Conservation (phyloP, 2,113 vertebrate genomes). For the Neomonachus schauinslandi region DNA sequence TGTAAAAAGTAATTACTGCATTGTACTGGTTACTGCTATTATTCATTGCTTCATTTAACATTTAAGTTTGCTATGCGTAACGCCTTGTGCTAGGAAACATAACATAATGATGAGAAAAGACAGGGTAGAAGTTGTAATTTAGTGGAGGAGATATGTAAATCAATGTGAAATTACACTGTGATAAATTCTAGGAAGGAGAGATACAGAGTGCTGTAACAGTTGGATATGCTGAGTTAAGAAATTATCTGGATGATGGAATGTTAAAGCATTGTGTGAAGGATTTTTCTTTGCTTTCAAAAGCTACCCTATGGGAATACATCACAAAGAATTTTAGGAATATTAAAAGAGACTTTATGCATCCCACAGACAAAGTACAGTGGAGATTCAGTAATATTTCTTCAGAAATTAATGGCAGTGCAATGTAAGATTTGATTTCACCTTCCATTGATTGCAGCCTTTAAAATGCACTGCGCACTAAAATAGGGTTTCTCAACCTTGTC, state of each 20-base stretch:
- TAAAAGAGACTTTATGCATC: neutral
- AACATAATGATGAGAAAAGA: neutral
- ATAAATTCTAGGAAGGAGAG: slow-evolving; percentile 16
- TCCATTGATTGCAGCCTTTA: neutral
- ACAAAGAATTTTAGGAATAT: slow-evolving; percentile 20
- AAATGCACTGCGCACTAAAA: neutral
- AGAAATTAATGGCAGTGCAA: neutral
- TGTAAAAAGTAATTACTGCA: neutral
- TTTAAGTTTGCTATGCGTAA: neutral
- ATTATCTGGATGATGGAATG: neutral
- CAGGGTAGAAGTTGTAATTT: neutral
- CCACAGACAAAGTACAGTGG: neutral
- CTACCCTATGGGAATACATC: neutral
- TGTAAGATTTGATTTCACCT: neutral
- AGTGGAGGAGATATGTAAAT: neutral
- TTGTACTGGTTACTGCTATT: neutral
- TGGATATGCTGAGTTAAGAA: neutral
- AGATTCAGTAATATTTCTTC: neutral
- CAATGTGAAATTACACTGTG: neutral
- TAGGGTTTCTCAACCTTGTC: neutral
- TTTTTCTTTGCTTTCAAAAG: slow-evolving; percentile 36
- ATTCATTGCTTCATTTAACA: slow-evolving; percentile 45
- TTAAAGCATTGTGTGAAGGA: neutral
- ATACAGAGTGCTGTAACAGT: neutral
- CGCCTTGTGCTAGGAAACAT: neutral